Evolutionary conservation across 1,140 invertebrate species (phyloP).

Genomic region (Procambarus virginalis): DNA sequence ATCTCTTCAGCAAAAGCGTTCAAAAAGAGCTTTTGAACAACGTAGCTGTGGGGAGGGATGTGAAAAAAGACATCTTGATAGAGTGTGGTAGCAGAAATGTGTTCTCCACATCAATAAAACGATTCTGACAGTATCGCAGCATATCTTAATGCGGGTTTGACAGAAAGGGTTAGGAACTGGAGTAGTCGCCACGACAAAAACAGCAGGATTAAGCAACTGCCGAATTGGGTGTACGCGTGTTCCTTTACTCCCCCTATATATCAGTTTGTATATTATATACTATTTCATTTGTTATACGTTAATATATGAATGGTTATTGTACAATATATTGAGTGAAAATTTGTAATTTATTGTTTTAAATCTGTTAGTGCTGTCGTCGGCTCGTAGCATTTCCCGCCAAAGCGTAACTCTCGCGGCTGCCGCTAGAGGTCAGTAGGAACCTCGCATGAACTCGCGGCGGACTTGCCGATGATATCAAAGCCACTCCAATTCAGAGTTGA

Average conservation of each 20-base stretch:
- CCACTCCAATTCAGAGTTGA: conserved; percentile 58
- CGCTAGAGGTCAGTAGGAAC: conserved; percentile 50
- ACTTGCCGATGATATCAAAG: conserved; percentile 54
- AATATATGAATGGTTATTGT: background rate
- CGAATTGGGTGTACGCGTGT: background rate
- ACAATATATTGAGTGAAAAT: background rate
- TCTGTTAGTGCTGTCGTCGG: background rate
- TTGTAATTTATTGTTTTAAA: background rate
- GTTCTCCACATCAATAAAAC: conserved; percentile 64
- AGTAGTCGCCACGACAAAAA: conserved; percentile 46
- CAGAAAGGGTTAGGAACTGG: conserved; percentile 64
- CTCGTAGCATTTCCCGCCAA: conserved; percentile 7
- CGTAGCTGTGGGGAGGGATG: background rate
- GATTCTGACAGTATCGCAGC: conserved; percentile 59
- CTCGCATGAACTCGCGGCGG: conserved; percentile 47
- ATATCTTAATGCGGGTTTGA: conserved; percentile 64
- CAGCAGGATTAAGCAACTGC: conserved; percentile 23
- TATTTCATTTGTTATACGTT: background rate
- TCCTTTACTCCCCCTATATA: background rate
- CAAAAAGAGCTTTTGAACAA: background rate
- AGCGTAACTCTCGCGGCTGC: conserved; percentile 31
- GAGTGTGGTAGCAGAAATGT: conserved; percentile 57
- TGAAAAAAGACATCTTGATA: conserved; percentile 45
- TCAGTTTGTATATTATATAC: background rate
- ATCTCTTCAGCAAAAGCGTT: background rate